Evolutionary conservation across 23 tunicate species (phyloP), one percentile per base, ranked within the genome.

Genomic region (Halocynthia roretzi): DNA sequence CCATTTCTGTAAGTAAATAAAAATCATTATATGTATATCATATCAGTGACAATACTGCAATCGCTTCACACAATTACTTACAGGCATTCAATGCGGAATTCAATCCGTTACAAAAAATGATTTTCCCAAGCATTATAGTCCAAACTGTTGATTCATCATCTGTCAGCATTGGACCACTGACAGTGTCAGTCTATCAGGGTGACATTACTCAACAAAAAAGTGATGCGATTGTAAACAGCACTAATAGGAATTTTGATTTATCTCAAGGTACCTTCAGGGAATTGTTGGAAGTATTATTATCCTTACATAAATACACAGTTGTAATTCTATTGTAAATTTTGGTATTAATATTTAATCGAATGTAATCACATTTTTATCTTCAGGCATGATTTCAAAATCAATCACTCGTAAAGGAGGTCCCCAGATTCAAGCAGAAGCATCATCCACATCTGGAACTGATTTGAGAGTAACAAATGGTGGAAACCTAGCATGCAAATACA

Each of bases 391-490:
- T 18, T 73, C 78, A 54, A 73, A 21, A 7, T 21, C 53, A 53
- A 73, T 73, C 54, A 7, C 54, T 40, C 78, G 55, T 7, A 82
- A 61, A 68, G 83, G 83, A 6, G 93, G 93, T 7, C 54, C 15
- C 10, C n/a, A 14, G 56, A 74, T 74, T 74, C 78, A 74, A 74
- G n/a, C 8, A 10, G 78, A 74, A n/a, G 78, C 78, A 10, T 50
- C 19, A 14, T 54, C 14, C 1, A 6, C 55, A 74, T 15, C 78
- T 50, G 56, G 64, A 54, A 64, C 71, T 66, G 55, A 70, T 67
- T 75, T 56, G 53, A 64, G 71, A 8, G 85, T 86, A 52, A 81
- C 85, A 11, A 56, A 54, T 9, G 82, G 85, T 18, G 85, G 85
- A 5, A 52, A 51, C 11, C 72, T 81, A 8, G 64, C 78, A 9